Evolutionary conservation across 2,888 invertebrate species (phyloP), one percentile per base, ranked within the genome.

Genomic region (Cotesia congregata): DNA sequence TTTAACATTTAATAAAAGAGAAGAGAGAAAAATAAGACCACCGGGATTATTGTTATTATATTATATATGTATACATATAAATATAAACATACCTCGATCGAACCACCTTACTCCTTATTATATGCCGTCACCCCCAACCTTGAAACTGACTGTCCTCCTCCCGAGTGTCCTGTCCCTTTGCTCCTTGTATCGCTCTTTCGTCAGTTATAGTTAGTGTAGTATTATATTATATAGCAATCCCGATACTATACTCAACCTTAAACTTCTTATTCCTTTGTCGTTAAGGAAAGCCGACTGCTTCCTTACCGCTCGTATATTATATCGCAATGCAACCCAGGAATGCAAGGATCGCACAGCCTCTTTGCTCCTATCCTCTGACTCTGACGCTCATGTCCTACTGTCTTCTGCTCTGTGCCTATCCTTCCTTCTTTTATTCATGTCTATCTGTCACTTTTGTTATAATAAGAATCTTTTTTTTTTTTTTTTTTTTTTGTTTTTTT

Each of bases 231-330:
- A 12, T 50, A 74, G 76, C 72, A 71, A 76, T 60, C 73, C 59
- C 72, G 78, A 76, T 82, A 84, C 85, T 30, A 30, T 30, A 30
- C 30, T 30, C 30, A 30, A 30, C 30, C 30, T 30, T 30, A 30
- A 30, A 30, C 87, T 86, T 50, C 50, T 50, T 50, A 50, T 50
- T 50, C 50, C 50, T 50, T 87, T 88, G 88, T 88, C 86, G 85
- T 84, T 83, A 82, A 83, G 85, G 83, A 84, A 87, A 85, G 87
- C 87, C 87, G 87, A 86, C 87, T 82, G 86, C 82, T 84, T 83
- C 82, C 84, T 84, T 81, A 81, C 82, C 84, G 85, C 85, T 86
- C 87, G 86, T 88, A 87, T 88, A 88, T 88, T 88, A 87, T 85
- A 87, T 88, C 88, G 86, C 86, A 83, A 85, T 86, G 86, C 83